phyloP scores from a whole-genome alignment of 2,113 vertebrate genomes.

The Calidris pugnax region DNA sequence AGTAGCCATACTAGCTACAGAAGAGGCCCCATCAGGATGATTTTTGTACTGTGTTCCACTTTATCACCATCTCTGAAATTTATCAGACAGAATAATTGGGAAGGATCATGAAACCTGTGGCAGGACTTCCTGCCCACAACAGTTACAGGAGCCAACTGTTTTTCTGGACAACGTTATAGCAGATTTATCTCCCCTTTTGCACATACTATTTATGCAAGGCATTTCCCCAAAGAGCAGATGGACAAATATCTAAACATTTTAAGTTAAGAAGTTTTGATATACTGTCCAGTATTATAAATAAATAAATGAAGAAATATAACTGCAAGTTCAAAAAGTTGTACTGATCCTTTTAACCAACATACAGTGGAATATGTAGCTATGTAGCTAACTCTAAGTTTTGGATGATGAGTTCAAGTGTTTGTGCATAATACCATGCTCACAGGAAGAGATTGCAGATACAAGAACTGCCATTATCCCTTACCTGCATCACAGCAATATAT shows the following conservation, averaged over 20 bases:
- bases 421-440: background rate
- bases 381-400: background rate
- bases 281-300: background rate
- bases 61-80: background rate
- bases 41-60: background rate
- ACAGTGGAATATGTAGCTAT: background rate
- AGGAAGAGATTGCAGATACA: background rate
- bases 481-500: background rate
- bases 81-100: background rate
- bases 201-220: background rate
- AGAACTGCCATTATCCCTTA: background rate
- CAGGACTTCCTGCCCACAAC: background rate
- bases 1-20: background rate
- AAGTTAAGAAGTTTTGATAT: background rate
- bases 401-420: background rate
- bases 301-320: background rate
- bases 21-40: background rate
- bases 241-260: background rate
- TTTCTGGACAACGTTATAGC: background rate
- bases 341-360: background rate
- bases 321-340: background rate
- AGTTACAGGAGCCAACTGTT: background rate
- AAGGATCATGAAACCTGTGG: background rate
- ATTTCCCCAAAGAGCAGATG: background rate
- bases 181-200: background rate